These are phyloP conservation scores for Platichthys stellatus DNA, from an alignment of 2,113 vertebrate species.

Conservation along the genomic window DNA sequence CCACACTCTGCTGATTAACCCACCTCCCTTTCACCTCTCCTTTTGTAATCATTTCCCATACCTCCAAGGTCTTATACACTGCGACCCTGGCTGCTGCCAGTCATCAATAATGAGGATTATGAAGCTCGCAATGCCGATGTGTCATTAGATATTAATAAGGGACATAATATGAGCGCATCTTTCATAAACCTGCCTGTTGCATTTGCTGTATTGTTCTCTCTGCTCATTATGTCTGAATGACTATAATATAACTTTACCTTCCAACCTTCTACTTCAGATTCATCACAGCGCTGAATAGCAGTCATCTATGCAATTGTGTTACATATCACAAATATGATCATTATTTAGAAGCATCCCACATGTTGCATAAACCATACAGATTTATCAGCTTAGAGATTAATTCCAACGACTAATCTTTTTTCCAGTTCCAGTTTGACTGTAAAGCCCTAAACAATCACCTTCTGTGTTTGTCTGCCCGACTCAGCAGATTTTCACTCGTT, in stretches of 20 bases:
- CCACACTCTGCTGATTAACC: neutral
- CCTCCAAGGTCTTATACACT: neutral
- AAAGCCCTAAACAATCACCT: conserved; percentile 23
- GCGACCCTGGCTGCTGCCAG: neutral
- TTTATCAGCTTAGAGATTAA: conserved; percentile 44
- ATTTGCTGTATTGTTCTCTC: neutral
- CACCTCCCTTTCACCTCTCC: neutral
- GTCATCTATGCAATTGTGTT: neutral
- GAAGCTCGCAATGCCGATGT: neutral
- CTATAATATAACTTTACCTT: neutral
- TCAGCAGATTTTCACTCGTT: neutral
- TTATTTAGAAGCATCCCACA: neutral
- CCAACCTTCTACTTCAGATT: neutral
- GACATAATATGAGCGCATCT: neutral
- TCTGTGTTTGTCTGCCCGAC: neutral
- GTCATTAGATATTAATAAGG: neutral
- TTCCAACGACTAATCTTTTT: conserved; percentile 49
- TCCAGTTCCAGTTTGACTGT: conserved; percentile 11
- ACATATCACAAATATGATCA: neutral
- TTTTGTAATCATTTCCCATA: neutral
- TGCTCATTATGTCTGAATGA: neutral
- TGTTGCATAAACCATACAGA: conserved; percentile 27
- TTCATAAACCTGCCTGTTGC: neutral
- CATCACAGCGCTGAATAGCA: neutral
- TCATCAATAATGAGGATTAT: neutral